Base-by-base conservation (phyloP, 2,797 vertebrate species). In the Adrianichthys oophorus region DNA sequence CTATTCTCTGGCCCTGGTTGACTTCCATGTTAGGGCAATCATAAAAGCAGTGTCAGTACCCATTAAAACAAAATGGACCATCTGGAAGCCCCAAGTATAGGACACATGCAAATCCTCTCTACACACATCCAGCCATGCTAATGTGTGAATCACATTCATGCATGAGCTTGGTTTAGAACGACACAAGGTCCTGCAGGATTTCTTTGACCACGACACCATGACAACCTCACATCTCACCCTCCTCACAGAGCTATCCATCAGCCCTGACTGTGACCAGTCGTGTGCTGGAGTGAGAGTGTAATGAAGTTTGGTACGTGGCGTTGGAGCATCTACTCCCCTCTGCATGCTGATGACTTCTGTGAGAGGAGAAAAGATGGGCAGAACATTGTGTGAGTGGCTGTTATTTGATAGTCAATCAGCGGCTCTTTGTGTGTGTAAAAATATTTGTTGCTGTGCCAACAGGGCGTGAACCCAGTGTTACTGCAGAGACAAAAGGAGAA, bases 401-500 rank as follows among this genome's bases (percentile, higher is more conserved):
- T 70, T 48, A 48, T 32, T 42, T 45, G 42, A 64, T 55, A 54
- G 65, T 69, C 70, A 75, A 78, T 66, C 72, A 60, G 48, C 29
- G 21, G 56, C 21, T 50, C 64, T 41, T 12, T 59, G 58, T 50
- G 50, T 50, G 77, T 65, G 53, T 45, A 44, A 37, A 37, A 58
- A 53, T 82, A 68, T 75, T 64, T 82, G 72, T 63, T 73, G 65
- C 71, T 49, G 41, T 60, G 75, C 82, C 74, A 76, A 76, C 65
- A 47, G 57, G 47, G 61, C 53, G 62, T 80, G 69, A 49, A 72
- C 78, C 56, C 72, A 72, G 56, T 65, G 72, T 60, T 32, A 65
- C 59, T 64, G 56, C 52, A 46, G 10, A 12, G 10, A 37, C 32
- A 10, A 2, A 12, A 13, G 32, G 32, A 12, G 10, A 37, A 13